phyloP scores from a whole-genome alignment of 2,113 vertebrate species.

The Chaenocephalus aceratus region DNA sequence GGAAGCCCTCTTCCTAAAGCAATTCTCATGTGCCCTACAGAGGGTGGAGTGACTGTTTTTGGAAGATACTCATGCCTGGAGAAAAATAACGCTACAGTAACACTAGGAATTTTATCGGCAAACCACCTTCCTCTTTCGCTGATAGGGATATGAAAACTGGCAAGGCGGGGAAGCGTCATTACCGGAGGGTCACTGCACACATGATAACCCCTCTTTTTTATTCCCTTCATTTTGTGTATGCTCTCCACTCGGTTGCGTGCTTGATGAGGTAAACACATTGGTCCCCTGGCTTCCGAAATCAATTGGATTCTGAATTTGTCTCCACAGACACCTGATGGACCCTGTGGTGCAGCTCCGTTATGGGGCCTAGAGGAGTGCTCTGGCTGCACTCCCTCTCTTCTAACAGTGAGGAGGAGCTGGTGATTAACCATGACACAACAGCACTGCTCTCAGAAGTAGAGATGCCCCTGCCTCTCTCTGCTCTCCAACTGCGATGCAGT shows the following conservation, averaged over 20 bases:
- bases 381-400: constrained; percentile 37
- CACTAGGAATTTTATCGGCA: constrained; percentile 71
- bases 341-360: constrained; percentile 45
- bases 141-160: constrained; percentile 71
- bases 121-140: constrained; percentile 56
- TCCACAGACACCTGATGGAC: constrained; percentile 52
- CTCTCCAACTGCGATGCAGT: constrained; percentile 43
- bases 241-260: constrained; percentile 64
- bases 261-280: constrained; percentile 72
- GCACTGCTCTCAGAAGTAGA: constrained; percentile 37
- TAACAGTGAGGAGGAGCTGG: constrained; percentile 36
- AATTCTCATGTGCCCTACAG: constrained; percentile 58
- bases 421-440: constrained; percentile 61
- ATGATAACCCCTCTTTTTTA: constrained; percentile 65
- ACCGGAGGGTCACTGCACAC: constrained; percentile 53
- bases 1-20: constrained; percentile 52
- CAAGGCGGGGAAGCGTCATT: constrained; percentile 74
- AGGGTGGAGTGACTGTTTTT: constrained; percentile 69
- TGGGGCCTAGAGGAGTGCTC: constrained; percentile 29
- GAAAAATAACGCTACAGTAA: constrained; percentile 62
- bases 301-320: constrained; percentile 64
- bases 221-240: constrained; percentile 72
- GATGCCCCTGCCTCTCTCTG: constrained; percentile 39
- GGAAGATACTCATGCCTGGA: constrained; percentile 77
- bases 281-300: constrained; percentile 73